phyloP scores from a whole-genome alignment of 2,113 vertebrate genomes.

The Sylvietta virens region DNA sequence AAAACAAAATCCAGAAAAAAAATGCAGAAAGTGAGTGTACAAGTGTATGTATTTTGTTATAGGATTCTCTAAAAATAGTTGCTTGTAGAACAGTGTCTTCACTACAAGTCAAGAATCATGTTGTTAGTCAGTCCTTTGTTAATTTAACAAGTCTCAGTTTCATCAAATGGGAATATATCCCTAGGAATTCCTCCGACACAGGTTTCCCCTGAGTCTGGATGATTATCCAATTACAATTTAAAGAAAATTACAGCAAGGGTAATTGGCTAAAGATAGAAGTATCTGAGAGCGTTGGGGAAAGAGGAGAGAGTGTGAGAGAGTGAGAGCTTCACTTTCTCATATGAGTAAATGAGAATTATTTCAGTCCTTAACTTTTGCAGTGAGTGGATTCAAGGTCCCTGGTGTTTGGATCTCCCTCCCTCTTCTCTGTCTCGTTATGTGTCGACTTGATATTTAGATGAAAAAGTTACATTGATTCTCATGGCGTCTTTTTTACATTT shows the following conservation, averaged over 20 bases:
- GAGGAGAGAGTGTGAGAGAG: neutral
- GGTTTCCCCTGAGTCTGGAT: neutral
- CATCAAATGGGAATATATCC: neutral
- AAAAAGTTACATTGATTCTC: neutral
- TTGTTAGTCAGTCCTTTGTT: neutral
- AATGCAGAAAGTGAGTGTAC: neutral
- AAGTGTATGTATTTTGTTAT: neutral
- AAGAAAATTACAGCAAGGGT: constrained; percentile 27
- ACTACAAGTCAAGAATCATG: neutral
- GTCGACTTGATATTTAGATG: neutral
- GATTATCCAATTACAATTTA: constrained; percentile 24
- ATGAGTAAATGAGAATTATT: neutral
- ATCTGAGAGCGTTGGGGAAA: neutral
- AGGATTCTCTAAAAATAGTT: neutral
- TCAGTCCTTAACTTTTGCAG: neutral
- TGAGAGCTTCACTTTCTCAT: neutral
- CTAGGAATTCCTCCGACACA: constrained; percentile 24
- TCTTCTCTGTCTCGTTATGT: neutral
- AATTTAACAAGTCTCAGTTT: neutral
- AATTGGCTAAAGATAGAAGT: constrained; percentile 28
- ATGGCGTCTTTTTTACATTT: neutral
- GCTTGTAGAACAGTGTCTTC: neutral
- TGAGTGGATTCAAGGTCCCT: neutral
- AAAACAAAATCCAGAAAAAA: neutral
- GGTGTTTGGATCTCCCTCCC: neutral